Base-by-base conservation (phyloP, 2,888 invertebrate genomes). In the Aelia acuminata region DNA sequence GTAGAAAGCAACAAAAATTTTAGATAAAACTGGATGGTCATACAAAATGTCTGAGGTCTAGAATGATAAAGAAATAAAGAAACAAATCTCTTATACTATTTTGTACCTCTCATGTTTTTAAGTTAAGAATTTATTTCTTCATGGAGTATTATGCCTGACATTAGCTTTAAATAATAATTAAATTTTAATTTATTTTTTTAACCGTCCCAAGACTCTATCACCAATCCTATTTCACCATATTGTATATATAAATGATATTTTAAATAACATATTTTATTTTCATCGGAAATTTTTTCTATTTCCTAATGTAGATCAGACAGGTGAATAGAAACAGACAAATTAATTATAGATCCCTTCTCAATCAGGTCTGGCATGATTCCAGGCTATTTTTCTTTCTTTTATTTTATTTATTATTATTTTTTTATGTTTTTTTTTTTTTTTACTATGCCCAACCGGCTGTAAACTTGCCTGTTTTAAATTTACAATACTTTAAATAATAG, bases 341-440 rank as follows among this genome's bases (percentile, higher is more conserved):
- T 80, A 80, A 80, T 80, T 22, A 80, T 80, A 80, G 80, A 80
- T 80, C 43, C 80, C n/a, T 75, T 80, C 80, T 43, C 80, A 80
- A 80, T 80, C 80, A 80, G 43, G 43, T n/a, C 80, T 80, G 80
- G 80, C 80, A 80, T 5, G 13, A n/a, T 80, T 80, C 80, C 80
- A 80, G 43, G 13, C 43, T 80, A 22, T 80, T 43, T 80, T 80
- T 47, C 22, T n/a, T 80, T 80, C 80, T 80, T 80, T 39, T 80
- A 80, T 13, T n/a, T 80, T 80, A 35, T 80, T 47, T n/a, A n/a
- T n/a, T n/a, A n/a, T n/a, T 11, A 20, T 80, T 22, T 80, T 8
- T 26, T 57, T 57, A 7, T 63, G 18, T 31, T 35, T 15, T 31
- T 70, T 70, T 35, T 39, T 57, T 70, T 70, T 70, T 70, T 35